Conservation (phyloP, 1,140 invertebrate genomes). For the Diorhabda sublineata region DNA sequence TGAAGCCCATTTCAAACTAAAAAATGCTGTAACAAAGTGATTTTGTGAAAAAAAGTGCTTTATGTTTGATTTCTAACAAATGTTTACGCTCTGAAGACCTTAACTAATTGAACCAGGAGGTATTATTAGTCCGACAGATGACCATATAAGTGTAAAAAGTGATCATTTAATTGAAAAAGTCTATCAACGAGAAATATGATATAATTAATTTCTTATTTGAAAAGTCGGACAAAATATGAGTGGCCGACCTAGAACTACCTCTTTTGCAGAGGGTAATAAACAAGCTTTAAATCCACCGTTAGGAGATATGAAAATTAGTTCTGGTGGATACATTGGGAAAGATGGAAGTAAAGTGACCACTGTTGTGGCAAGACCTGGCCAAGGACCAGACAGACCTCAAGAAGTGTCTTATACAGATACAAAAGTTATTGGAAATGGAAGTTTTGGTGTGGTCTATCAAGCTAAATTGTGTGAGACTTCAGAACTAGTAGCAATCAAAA, state of each 20-base stretch:
- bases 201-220: background rate
- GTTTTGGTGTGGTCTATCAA: conserved; percentile 98
- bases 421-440: conserved; percentile 98
- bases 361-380: conserved; percentile 91
- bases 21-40: background rate
- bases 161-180: background rate
- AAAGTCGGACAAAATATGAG: background rate
- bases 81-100: background rate
- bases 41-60: background rate
- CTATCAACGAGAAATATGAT: background rate
- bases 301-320: background rate
- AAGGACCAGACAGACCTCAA: conserved; percentile 88
- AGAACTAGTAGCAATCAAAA: conserved; percentile 98
- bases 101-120: background rate
- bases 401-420: conserved; percentile 97
- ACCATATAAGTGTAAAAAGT: background rate
- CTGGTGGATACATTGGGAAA: conserved; percentile 62
- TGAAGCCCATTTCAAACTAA: background rate
- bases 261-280: background rate
- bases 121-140: background rate
- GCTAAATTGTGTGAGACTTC: conserved; percentile 93
- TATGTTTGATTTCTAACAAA: background rate
- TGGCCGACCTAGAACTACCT: background rate
- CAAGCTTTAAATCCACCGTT: background rate
- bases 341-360: conserved; percentile 93